These are phyloP conservation scores for Oasisia sp. DNA, from an alignment of 2,888 invertebrate genomes.

Conservation along the genomic window DNA sequence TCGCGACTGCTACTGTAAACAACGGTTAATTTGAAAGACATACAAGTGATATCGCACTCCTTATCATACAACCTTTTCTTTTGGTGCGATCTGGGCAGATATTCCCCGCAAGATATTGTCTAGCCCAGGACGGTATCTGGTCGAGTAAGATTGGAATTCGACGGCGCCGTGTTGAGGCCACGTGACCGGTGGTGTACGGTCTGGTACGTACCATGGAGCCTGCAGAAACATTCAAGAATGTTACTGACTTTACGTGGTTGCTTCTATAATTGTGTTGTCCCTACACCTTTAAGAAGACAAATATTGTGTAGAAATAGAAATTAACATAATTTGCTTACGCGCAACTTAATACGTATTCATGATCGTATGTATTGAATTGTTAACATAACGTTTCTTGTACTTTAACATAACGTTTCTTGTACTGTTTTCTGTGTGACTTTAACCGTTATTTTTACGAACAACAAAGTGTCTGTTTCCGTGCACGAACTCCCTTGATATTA, in stretches of 20 bases:
- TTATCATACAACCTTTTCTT: slow-evolving; percentile 54
- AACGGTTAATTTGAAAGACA: slow-evolving; percentile 47
- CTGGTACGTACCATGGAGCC: slow-evolving; percentile 29
- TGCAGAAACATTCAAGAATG: neutral
- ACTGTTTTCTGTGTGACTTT: neutral
- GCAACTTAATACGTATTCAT: too few species aligned
- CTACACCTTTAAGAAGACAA: slow-evolving; percentile 36
- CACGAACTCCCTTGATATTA: neutral
- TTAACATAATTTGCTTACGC: too few species aligned
- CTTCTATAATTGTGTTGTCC: neutral
- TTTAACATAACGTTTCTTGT: too few species aligned
- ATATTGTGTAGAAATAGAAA: neutral
- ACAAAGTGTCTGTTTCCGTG: neutral
- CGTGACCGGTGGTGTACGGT: slow-evolving; percentile 22
- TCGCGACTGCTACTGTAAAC: neutral
- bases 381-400: too few species aligned
- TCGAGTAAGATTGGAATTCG: slow-evolving; percentile 54
- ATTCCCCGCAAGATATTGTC: slow-evolving; percentile 60
- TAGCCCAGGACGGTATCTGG: slow-evolving; percentile 58
- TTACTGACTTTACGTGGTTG: neutral
- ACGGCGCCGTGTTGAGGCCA: slow-evolving; percentile 61
- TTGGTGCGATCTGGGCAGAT: slow-evolving; percentile 51
- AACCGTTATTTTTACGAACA: neutral
- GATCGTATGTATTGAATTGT: slow-evolving; percentile 37
- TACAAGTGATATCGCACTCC: neutral